These are phyloP conservation scores for Erethizon dorsatum DNA, from an alignment of 2,797 vertebrate genomes.

Conservation along the genomic window DNA sequence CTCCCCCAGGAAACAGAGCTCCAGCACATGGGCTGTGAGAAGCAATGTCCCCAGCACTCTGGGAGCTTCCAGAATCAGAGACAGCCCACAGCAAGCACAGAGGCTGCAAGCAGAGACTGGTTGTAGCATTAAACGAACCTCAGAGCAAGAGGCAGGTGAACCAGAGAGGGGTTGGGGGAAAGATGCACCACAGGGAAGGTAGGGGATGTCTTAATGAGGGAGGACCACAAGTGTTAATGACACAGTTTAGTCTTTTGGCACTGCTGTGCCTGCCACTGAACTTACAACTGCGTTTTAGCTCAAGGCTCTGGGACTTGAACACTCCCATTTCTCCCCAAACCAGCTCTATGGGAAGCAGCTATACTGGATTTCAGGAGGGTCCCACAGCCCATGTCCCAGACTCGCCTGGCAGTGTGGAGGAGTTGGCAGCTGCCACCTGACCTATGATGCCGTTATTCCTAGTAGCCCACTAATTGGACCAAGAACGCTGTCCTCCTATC, in stretches of 20 bases:
- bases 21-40: not conserved
- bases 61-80: slow-evolving; percentile 71
- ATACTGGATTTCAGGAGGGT: not conserved
- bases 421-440: slow-evolving; percentile 7
- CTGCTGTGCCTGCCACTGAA: not conserved
- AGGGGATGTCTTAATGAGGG: slow-evolving; percentile 44
- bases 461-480: slow-evolving; percentile 32
- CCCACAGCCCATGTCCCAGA: not conserved
- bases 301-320: not conserved
- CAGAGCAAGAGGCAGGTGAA: slow-evolving; percentile 40
- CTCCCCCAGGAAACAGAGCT: slow-evolving; percentile 60
- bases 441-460: slow-evolving; percentile 41
- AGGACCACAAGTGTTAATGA: slow-evolving; percentile 25
- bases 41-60: not conserved
- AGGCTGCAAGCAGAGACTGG: slow-evolving; percentile 52
- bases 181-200: not conserved
- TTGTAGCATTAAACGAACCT: slow-evolving; percentile 56
- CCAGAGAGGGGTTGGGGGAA: not conserved
- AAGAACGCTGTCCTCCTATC: not conserved
- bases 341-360: not conserved
- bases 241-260: slow-evolving; percentile 38
- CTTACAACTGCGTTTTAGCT: slow-evolving; percentile 17
- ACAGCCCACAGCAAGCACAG: slow-evolving; percentile 48
- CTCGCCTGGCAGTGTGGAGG: not conserved
- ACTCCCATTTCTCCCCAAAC: not conserved